Conservation (phyloP, 2,113 vertebrate genomes). For the Mormyrus iriodes region DNA sequence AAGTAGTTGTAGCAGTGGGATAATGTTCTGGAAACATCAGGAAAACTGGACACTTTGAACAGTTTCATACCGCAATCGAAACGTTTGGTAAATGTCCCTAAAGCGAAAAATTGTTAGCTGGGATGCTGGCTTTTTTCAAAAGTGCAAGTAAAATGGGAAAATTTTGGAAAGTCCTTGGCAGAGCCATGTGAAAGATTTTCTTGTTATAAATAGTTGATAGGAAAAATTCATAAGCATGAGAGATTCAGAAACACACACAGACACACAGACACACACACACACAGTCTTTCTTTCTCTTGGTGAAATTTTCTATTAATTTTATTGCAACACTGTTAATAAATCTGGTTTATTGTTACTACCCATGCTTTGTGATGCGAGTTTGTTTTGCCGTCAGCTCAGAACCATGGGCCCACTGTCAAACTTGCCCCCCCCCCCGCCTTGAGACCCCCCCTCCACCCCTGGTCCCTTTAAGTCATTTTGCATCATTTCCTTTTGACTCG, state of each 20-base stretch:
- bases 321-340: not conserved
- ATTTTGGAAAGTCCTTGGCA: not conserved
- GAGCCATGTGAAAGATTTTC: not conserved
- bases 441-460: not conserved
- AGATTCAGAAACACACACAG: not conserved
- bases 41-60: not conserved
- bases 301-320: not conserved
- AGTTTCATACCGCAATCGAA: not conserved
- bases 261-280: not conserved
- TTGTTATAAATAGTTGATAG: not conserved
- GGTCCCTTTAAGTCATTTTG: not conserved
- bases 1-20: not conserved
- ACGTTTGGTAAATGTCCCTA: not conserved
- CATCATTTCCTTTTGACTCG: not conserved
- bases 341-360: not conserved
- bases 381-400: not conserved
- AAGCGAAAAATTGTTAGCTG: not conserved
- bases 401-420: not conserved
- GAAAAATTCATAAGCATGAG: not conserved
- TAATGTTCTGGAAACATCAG: not conserved
- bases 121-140: not conserved
- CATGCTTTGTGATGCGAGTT: not conserved
- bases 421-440: not conserved
- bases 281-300: not conserved
- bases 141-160: not conserved